Conservation (phyloP, 2,113 vertebrate genomes). For the Octodon degus region DNA sequence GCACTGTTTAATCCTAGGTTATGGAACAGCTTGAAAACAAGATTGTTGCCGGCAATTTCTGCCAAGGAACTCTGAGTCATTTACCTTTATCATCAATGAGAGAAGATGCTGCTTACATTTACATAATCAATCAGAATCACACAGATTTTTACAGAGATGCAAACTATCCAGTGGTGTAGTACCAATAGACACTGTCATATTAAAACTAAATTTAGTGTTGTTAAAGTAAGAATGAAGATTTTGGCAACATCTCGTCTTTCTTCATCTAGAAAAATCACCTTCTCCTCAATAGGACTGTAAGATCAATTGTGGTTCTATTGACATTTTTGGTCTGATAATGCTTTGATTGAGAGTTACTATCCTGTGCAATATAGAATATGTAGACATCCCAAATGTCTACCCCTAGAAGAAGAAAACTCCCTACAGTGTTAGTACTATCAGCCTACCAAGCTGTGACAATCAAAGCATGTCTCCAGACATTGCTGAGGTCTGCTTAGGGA, state of each 20-base stretch:
- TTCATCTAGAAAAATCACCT: conserved; percentile 13
- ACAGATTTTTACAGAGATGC: not conserved
- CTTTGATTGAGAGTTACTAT: not conserved
- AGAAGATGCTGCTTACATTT: not conserved
- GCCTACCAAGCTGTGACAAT: not conserved
- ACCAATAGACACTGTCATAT: not conserved
- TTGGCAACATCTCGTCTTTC: conserved; percentile 26
- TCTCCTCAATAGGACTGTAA: not conserved
- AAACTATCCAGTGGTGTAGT: not conserved
- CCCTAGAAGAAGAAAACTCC: not conserved
- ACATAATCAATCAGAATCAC: not conserved
- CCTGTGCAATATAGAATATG: not conserved
- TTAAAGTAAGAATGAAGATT: conserved; percentile 38
- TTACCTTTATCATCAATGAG: conserved; percentile 29
- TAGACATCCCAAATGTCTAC: not conserved
- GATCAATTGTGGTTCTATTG: not conserved
- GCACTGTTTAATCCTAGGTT: not conserved
- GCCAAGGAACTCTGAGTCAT: conserved; percentile 46
- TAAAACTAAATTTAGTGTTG: not conserved
- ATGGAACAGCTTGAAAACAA: conserved; percentile 16
- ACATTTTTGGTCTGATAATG: not conserved
- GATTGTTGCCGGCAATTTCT: not conserved
- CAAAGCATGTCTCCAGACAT: not conserved
- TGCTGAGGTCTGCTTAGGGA: not conserved
- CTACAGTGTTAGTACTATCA: not conserved